Evolutionary conservation across 1,140 invertebrate genomes (phyloP), one percentile per base, ranked within the genome.

Genomic region (Apis cerana): DNA sequence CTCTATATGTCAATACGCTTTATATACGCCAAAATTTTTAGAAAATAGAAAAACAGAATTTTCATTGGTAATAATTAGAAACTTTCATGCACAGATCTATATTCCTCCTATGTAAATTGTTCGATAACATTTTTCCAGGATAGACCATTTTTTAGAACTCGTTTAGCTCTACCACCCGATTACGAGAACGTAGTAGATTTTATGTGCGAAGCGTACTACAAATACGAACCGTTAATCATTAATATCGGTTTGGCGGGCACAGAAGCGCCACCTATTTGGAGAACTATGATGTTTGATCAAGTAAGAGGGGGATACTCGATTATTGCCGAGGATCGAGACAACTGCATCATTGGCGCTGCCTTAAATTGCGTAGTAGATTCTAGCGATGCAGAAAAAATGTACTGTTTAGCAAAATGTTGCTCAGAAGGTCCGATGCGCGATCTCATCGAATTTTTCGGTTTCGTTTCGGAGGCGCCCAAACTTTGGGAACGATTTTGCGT

Each of bases 381-480:
- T 1, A 91, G 88, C 89, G 92, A 94, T 80, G 82, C 90, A 2
- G 90, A 91, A 19, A 74, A 84, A 19, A 64, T 90, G 52, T 91
- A 91, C 33, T 85, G 90, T 65, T 80, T 91, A 17, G 92, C 93
- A 7, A 91, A 89, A 72, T 83, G 83, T 13, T 88, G 91, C 58
- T 85, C 91, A 9, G 67, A 82, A 27, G 83, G 85, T 0, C 82
- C 86, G 23, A 74, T 90, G 19, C 88, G 85, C 43, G 89, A 93
- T 54, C 71, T 94, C 23, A 79, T 94, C 12, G 89, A 93, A 70
- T 95, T 95, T 82, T 93, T 83, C 64, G 89, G 91, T 1, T 92
- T 93, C 86, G 80, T 94, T 17, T 87, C 87, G 17, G 80, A 90
- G 50, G 88, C 89, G 23, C 91, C 93, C 0, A 85, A 92, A 62